phyloP scores from a whole-genome alignment of 2,797 vertebrate species.

The Poecilia gillii region DNA sequence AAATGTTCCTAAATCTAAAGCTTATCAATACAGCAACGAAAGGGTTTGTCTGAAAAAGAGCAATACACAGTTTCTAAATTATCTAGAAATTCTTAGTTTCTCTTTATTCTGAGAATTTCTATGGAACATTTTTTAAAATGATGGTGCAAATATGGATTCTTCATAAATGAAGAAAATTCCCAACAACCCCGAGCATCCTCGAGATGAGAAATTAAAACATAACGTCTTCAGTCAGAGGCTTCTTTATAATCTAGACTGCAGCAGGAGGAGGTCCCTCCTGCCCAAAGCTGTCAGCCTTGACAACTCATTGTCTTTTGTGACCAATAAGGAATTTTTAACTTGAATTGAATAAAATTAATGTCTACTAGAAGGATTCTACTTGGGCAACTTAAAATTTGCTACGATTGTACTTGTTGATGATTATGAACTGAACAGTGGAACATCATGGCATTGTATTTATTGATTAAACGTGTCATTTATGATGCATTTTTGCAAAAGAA shows the following conservation, averaged over 20 bases:
- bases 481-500: neutral
- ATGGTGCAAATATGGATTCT: no score
- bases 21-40: neutral
- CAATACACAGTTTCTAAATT: neutral
- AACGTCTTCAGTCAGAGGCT: no score
- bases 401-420: neutral
- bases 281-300: no score
- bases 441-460: neutral
- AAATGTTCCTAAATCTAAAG: neutral
- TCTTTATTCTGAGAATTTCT: neutral
- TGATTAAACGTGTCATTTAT: neutral
- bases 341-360: neutral
- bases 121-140: no score
- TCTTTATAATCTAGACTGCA: no score
- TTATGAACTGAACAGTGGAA: neutral
- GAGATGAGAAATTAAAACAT: no score
- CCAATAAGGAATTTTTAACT: no score
- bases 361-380: neutral
- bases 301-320: no score
- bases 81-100: neutral
- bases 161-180: no score
- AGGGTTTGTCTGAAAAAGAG: neutral
- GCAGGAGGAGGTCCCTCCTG: no score
- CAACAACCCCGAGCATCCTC: no score
- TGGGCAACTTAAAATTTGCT: neutral